Percentiles rank a stretch among this genome's conserved stretches.
Conservation (phyloP, 2,888 invertebrate genomes). For the Frankliniella intonsa region DNA sequence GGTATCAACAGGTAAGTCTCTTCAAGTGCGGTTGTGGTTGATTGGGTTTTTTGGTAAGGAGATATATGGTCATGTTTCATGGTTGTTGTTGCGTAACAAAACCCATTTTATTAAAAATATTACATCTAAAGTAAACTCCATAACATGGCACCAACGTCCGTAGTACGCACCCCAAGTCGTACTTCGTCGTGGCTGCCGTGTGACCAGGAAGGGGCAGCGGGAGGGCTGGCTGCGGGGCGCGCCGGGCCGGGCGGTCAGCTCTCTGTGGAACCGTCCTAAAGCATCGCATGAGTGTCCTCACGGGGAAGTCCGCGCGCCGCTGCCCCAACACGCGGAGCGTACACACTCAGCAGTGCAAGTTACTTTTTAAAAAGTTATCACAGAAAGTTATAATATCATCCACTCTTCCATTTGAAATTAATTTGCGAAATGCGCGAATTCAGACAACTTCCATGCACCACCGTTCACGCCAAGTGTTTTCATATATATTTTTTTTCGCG, state of each 20-base stretch:
- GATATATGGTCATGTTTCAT: no score
- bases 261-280: background rate
- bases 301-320: constrained; percentile 2
- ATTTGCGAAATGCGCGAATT: background rate
- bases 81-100: no score
- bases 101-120: no score
- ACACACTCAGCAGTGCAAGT: background rate
- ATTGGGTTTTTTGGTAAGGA: no score
- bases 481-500: background rate
- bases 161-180: background rate
- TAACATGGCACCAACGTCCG: background rate
- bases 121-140: no score
- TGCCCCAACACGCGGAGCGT: background rate
- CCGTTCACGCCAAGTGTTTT: background rate
- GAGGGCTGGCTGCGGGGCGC: background rate
- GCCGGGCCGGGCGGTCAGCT: background rate
- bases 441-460: background rate
- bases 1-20: no score
- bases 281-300: background rate
- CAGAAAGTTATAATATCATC: background rate
- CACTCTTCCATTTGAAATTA: background rate
- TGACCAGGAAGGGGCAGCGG: background rate
- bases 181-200: background rate
- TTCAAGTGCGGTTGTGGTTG: no score
- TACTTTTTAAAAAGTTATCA: background rate